phyloP scores from a whole-genome alignment of 2,113 vertebrate species.

The Nycticorax nycticorax region DNA sequence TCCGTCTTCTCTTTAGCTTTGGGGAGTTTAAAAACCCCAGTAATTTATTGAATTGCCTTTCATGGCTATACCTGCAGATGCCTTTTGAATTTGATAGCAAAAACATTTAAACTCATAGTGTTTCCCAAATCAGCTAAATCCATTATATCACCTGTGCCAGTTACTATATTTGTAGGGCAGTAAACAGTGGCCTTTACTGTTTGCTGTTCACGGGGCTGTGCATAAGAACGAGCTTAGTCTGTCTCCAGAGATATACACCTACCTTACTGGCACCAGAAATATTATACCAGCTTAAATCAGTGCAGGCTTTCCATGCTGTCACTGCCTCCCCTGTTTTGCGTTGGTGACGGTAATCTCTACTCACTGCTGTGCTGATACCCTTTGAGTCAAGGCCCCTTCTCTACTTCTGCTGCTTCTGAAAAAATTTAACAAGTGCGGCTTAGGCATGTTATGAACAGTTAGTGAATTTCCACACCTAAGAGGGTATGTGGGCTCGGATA shows the following conservation, averaged over 20 bases:
- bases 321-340: neutral
- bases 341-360: neutral
- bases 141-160: slow-evolving; percentile 43
- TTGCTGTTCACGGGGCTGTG: neutral
- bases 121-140: slow-evolving; percentile 40
- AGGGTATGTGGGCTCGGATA: neutral
- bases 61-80: slow-evolving; percentile 31
- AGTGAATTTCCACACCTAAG: slow-evolving; percentile 23
- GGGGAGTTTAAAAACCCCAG: neutral
- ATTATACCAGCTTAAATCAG: slow-evolving; percentile 34
- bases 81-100: slow-evolving; percentile 47
- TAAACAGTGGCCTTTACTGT: slow-evolving; percentile 55
- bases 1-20: slow-evolving; percentile 46
- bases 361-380: slow-evolving; percentile 23
- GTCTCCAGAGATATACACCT: slow-evolving; percentile 26
- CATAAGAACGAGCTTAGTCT: neutral
- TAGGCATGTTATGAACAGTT: slow-evolving; percentile 48
- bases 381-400: neutral
- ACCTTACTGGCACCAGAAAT: slow-evolving; percentile 51
- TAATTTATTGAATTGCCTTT: slow-evolving; percentile 20
- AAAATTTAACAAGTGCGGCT: neutral
- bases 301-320: slow-evolving; percentile 26
- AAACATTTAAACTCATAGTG: slow-evolving; percentile 24
- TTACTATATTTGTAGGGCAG: slow-evolving; percentile 35
- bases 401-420: neutral